These are phyloP conservation scores for Calameuta pallipes DNA, from an alignment of 2,888 invertebrate genomes.

Conservation along the genomic window DNA sequence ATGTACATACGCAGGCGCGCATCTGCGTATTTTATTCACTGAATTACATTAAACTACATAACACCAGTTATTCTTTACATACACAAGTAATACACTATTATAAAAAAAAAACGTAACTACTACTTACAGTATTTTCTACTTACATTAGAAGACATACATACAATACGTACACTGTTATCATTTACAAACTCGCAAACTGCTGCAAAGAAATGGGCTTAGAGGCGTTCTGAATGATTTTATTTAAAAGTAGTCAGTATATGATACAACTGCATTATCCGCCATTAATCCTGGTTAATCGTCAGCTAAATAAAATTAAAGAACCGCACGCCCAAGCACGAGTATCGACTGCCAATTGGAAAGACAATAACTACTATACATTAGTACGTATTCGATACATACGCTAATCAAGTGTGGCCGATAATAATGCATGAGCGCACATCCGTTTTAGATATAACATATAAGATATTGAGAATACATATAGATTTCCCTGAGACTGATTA, in stretches of 20 bases:
- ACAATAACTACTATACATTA: conserved; percentile 14
- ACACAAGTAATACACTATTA: conserved; percentile 29
- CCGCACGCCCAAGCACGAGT: conserved; percentile 17
- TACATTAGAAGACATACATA: conserved; percentile 36
- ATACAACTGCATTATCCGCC: conserved; percentile 33
- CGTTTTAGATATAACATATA: conserved; percentile 33
- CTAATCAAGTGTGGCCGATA: conserved; percentile 11
- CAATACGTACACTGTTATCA: conserved; percentile 39
- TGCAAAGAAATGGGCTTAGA: conserved; percentile 25
- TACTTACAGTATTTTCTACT: conserved; percentile 37
- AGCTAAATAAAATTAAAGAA: conserved; percentile 25
- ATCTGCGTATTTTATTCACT: conserved; percentile 26
- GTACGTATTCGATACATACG: conserved; percentile 13
- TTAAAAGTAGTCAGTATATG: conserved; percentile 43
- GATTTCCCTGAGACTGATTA: conserved; percentile 64
- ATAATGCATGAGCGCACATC: conserved; percentile 16
- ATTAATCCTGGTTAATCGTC: conserved; percentile 27
- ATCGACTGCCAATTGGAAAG: conserved; percentile 10
- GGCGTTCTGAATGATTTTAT: conserved; percentile 24
- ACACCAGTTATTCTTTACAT: conserved; percentile 14
- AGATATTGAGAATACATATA: conserved; percentile 55
- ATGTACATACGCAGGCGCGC: conserved; percentile 21
- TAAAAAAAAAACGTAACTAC: conserved; percentile 34
- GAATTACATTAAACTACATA: conserved; percentile 23
- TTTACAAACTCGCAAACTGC: conserved; percentile 24